These are phyloP conservation scores for Drosophila cyrtoloma DNA, from an alignment of 2,888 invertebrate species.

Conservation along the genomic window DNA sequence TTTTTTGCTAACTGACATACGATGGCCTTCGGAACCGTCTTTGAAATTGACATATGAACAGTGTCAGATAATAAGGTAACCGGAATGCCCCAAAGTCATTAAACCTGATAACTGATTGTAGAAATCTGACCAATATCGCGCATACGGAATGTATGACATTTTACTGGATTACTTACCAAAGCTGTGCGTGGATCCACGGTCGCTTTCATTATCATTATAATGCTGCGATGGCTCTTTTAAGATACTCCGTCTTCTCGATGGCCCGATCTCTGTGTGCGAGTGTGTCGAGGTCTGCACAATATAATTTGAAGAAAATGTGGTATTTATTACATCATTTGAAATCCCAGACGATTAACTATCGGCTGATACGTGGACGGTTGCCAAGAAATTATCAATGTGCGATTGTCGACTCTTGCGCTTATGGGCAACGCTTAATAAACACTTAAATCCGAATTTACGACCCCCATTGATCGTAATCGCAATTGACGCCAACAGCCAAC, in stretches of 20 bases:
- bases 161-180: conserved; percentile 75
- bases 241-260: conserved; percentile 90
- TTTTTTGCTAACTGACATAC: conserved; percentile 14
- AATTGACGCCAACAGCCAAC: conserved; percentile 12
- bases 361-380: conserved; percentile 16
- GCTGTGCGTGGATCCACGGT: conserved; percentile 84
- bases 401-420: conserved; percentile 38
- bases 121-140: conserved; percentile 20
- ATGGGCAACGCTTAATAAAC: conserved; percentile 38
- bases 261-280: conserved; percentile 88
- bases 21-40: conserved; percentile 45
- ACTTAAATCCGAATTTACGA: conserved; percentile 69
- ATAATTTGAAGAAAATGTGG: conserved; percentile 7
- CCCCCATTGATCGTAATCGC: conserved; percentile 32
- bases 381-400: conserved; percentile 35
- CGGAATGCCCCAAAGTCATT: conserved; percentile 21
- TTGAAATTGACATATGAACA: conserved; percentile 23
- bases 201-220: conserved; percentile 85
- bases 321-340: conserved; percentile 29
- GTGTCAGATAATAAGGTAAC: conserved; percentile 15
- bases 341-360: conserved; percentile 53
- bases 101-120: conserved; percentile 11
- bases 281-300: conserved; percentile 86
- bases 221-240: conserved; percentile 87
- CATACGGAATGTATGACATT: not conserved